phyloP scores from a whole-genome alignment of 2,113 vertebrate genomes.

The Thryonomys swinderianus region DNA sequence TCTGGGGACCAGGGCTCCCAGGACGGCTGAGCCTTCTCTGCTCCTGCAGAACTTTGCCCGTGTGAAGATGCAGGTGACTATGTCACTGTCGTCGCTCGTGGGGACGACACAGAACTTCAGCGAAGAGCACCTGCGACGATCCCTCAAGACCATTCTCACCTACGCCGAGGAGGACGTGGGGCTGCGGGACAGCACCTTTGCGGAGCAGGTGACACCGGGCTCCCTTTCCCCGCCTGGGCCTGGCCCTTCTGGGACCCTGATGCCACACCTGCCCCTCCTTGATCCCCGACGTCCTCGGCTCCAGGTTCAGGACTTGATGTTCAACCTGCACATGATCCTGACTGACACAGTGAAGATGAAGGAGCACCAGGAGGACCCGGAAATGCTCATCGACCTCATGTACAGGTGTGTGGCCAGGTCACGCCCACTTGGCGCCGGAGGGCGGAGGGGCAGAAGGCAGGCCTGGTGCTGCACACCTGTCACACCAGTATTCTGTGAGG shows the following conservation, averaged over 20 bases:
- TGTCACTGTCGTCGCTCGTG: constrained; percentile 95
- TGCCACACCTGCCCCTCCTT: neutral
- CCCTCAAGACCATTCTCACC: constrained; percentile 94
- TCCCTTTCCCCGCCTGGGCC: rapidly evolving
- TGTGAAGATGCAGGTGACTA: constrained; percentile 97
- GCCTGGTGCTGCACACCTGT: neutral
- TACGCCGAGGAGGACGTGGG: constrained; percentile 94
- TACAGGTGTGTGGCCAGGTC: constrained; percentile 88
- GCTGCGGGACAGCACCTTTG: constrained; percentile 92
- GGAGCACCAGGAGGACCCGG: constrained; percentile 95
- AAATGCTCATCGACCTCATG: constrained; percentile 97
- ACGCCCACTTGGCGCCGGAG: neutral
- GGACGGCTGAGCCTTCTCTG: neutral
- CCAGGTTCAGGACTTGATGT: constrained; percentile 95
- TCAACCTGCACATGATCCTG: constrained; percentile 97
- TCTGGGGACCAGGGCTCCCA: neutral
- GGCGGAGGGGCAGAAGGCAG: neutral
- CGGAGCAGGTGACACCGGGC: constrained; percentile 89
- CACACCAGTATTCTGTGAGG: neutral
- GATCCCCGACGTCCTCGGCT: neutral
- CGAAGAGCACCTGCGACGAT: constrained; percentile 93
- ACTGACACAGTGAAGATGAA: constrained; percentile 98
- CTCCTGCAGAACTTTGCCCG: constrained; percentile 93
- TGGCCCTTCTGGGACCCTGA: rapidly evolving
- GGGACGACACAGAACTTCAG: constrained; percentile 93